Evolutionary conservation across 2,888 invertebrate genomes (phyloP).

Genomic region (Anorthoa munda): DNA sequence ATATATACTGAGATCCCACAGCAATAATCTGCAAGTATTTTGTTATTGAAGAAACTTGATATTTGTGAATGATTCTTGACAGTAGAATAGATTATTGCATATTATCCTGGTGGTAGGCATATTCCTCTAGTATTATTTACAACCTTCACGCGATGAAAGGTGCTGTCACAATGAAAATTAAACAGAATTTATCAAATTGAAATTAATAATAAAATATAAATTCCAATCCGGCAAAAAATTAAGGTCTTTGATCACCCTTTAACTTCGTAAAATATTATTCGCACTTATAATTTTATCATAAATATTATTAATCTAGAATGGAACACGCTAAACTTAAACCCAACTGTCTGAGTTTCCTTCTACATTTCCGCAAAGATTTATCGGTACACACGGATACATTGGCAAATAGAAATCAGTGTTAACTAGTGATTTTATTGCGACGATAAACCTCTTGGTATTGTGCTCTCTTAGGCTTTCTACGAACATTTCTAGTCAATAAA

Average conservation of each 20-base stretch:
- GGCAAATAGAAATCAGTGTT: conserved; percentile 53
- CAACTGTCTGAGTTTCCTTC: conserved; percentile 9
- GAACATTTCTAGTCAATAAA: conserved; percentile 50
- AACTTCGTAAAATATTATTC: not conserved
- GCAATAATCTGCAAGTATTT: no score
- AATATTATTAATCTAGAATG: conserved; percentile 5
- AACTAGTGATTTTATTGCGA: conserved; percentile 45
- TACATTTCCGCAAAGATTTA: conserved; percentile 30
- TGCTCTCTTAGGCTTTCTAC: conserved; percentile 48
- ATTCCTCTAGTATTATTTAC: no score
- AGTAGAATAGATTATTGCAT: no score
- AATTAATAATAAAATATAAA: not conserved
- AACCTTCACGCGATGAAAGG: no score
- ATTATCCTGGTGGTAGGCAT: no score
- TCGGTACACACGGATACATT: conserved; percentile 19
- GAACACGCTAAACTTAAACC: conserved; percentile 5
- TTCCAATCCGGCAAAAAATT: not conserved
- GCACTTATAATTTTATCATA: not conserved
- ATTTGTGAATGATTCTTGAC: no score
- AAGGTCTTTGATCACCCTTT: not conserved
- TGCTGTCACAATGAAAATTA: no score
- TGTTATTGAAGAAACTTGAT: no score
- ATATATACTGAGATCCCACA: no score
- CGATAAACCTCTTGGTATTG: conserved; percentile 43
- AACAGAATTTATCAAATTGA: no score